phyloP scores from a whole-genome alignment of 2,797 vertebrate species.

The Gadopsis marmoratus region DNA sequence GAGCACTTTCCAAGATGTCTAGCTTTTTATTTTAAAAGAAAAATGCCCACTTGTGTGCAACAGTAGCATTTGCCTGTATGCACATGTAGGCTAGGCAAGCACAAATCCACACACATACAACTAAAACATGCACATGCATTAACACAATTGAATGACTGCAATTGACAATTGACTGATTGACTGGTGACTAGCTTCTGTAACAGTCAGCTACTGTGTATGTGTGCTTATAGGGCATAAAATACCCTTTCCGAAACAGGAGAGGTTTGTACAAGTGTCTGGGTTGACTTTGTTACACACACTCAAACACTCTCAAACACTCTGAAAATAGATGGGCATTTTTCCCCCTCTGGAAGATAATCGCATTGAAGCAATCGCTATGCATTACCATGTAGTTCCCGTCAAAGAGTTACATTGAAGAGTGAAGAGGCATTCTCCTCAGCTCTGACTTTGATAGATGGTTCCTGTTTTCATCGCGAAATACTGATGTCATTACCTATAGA shows the following conservation, averaged over 20 bases:
- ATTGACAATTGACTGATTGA: conserved; percentile 36
- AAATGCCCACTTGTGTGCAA: background rate
- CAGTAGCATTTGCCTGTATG: background rate
- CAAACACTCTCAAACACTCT: conserved; percentile 60
- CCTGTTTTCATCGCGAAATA: conserved; percentile 56
- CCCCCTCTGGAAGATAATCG: conserved; percentile 64
- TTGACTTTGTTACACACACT: conserved; percentile 66
- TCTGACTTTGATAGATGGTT: conserved; percentile 76
- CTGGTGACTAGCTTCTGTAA: conserved; percentile 13
- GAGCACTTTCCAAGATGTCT: background rate
- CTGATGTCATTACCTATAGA: conserved; percentile 72
- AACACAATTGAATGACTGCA: conserved; percentile 26
- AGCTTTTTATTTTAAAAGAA: too few relatives aligned
- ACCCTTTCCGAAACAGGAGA: conserved; percentile 46
- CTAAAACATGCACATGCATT: background rate
- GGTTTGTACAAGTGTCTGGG: conserved; percentile 57
- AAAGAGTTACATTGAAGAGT: conserved; percentile 67
- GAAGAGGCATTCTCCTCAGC: conserved; percentile 68
- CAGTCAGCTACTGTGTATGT: conserved; percentile 10
- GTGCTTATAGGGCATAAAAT: conserved; percentile 23
- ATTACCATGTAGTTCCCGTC: conserved; percentile 77
- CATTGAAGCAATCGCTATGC: conserved; percentile 73
- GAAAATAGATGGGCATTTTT: conserved; percentile 65
- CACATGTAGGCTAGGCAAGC: background rate
- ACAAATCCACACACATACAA: background rate